A percentile compares a stretch with the other conserved stretches of the same genome.
phyloP scores from a whole-genome alignment of 2,797 vertebrate genomes.

The Pagetopsis macropterus region DNA sequence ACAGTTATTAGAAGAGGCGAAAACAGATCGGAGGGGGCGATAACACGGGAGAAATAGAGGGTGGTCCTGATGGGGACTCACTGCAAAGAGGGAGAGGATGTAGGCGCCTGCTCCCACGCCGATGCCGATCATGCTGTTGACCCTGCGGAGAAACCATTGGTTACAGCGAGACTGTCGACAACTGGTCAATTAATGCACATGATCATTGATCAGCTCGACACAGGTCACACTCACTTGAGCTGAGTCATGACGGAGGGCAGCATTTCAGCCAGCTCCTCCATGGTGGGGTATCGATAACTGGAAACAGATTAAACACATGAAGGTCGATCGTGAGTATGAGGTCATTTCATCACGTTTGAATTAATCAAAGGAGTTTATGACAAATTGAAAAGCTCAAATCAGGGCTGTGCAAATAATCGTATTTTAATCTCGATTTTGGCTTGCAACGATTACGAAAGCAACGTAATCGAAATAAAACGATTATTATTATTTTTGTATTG shows the following conservation, averaged over 20 bases:
- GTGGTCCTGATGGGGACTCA: constrained; percentile 80
- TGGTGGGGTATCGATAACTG: constrained; percentile 95
- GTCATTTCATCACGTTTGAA: not conserved
- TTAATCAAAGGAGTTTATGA: not conserved
- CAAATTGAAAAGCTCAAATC: constrained; percentile 4
- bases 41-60: not conserved
- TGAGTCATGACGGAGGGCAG: constrained; percentile 92
- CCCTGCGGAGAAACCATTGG: constrained; percentile 77
- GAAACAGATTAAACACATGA: constrained; percentile 36
- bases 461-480: too few species aligned
- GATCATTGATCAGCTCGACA: constrained; percentile 24
- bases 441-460: too few species aligned
- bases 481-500: too few species aligned
- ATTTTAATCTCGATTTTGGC: too few species aligned
- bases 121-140: constrained; percentile 92
- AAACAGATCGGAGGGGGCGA: not conserved
- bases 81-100: constrained; percentile 91
- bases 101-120: constrained; percentile 97
- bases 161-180: constrained; percentile 28
- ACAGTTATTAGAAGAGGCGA: constrained; percentile 39
- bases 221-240: constrained; percentile 86
- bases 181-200: constrained; percentile 21
- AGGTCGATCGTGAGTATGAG: not conserved
- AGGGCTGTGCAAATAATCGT: too few species aligned
- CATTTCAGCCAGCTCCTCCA: constrained; percentile 97